Percentiles rank a stretch among this genome's conserved stretches.
Evolutionary conservation across 2,888 invertebrate genomes (phyloP).

Genomic region (Teleogryllus oceanicus): DNA sequence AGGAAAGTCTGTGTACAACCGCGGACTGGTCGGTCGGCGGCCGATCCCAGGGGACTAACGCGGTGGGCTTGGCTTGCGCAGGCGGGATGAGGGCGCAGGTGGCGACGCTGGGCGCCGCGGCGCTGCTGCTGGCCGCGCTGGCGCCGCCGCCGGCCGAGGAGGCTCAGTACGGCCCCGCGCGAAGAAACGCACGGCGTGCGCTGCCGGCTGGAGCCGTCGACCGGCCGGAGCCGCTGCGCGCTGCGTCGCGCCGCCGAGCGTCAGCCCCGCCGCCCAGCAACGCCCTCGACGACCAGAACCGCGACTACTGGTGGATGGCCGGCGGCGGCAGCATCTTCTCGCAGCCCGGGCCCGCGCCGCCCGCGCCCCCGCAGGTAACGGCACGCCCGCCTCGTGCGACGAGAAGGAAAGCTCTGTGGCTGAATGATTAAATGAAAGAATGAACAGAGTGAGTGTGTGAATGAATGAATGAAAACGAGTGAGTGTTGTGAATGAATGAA

Average conservation of each 20-base stretch:
- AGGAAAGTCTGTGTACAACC: too few relatives aligned
- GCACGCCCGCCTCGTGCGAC: too few relatives aligned
- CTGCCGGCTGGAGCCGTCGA: not conserved
- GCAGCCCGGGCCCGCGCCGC: not conserved
- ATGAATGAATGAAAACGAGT: too few relatives aligned
- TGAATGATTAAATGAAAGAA: too few relatives aligned
- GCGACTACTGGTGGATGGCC: not conserved
- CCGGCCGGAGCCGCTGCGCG: not conserved
- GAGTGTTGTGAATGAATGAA: too few relatives aligned
- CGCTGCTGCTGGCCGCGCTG: not conserved
- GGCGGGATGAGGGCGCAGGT: too few relatives aligned
- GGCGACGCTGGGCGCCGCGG: not conserved
- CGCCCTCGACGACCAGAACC: not conserved
- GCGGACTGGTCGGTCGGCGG: too few relatives aligned
- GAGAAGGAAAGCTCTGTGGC: too few relatives aligned
- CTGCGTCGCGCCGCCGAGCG: not conserved
- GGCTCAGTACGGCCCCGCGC: not conserved
- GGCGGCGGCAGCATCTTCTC: not conserved
- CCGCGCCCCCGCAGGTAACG: not conserved
- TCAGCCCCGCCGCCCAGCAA: not conserved
- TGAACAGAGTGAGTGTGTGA: too few relatives aligned
- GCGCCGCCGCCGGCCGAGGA: not conserved
- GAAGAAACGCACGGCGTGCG: not conserved
- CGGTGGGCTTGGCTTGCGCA: too few relatives aligned
- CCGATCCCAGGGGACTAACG: too few relatives aligned